These are phyloP conservation scores for Pholis gunnellus DNA, from an alignment of 2,113 vertebrate genomes.

Conservation along the genomic window DNA sequence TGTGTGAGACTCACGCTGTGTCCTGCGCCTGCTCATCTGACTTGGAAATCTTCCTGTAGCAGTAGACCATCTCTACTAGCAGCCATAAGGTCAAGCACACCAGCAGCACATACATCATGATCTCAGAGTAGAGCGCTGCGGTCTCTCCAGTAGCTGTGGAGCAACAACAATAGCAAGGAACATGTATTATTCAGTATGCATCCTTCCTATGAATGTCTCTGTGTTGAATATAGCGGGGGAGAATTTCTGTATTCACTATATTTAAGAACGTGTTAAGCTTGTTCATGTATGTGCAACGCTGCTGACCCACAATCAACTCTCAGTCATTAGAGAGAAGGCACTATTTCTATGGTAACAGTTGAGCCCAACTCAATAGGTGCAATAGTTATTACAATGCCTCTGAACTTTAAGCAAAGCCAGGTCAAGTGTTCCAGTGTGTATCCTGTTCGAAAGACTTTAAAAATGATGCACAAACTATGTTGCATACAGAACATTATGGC, in stretches of 20 bases:
- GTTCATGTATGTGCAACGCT: constrained; percentile 25
- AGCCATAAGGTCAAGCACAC: constrained; percentile 97
- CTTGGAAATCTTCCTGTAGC: constrained; percentile 98
- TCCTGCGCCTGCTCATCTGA: constrained; percentile 93
- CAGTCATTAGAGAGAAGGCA: neutral
- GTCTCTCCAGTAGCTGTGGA: constrained; percentile 87
- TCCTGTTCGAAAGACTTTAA: constrained; percentile 9
- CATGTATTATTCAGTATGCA: constrained; percentile 64
- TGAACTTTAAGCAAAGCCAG: constrained; percentile 26
- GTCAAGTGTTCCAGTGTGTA: constrained; percentile 6
- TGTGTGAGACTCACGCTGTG: constrained; percentile 88
- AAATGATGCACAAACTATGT: constrained; percentile 12
- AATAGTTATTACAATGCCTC: neutral
- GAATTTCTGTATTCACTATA: constrained; percentile 5
- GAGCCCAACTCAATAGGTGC: constrained; percentile 9
- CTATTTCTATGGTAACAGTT: neutral
- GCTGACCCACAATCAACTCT: constrained; percentile 11
- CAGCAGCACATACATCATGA: constrained; percentile 98
- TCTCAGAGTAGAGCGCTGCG: constrained; percentile 93
- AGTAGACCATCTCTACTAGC: constrained; percentile 97
- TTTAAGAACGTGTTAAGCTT: constrained; percentile 21
- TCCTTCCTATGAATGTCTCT: neutral
- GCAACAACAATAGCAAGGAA: constrained; percentile 48
- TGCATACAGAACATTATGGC: constrained; percentile 35
- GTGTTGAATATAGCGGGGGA: constrained; percentile 12